Evolutionary conservation across 2,888 invertebrate genomes (phyloP).

Genomic region (Stenodema calcarata): DNA sequence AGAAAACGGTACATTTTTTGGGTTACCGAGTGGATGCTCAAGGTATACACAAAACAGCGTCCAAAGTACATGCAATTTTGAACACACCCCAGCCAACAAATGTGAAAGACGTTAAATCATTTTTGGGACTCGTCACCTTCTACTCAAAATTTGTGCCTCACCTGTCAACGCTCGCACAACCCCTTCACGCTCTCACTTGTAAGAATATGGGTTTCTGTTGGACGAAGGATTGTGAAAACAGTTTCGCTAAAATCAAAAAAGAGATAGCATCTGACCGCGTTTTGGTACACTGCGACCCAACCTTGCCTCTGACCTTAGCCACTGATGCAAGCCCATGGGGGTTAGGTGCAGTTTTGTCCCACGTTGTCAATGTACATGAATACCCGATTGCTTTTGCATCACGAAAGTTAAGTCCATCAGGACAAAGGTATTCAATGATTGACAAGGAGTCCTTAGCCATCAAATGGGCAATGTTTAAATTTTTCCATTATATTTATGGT

Average conservation of each 20-base stretch:
- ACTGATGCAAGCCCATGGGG: constrained; percentile 13
- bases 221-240: not conserved
- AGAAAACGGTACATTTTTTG: not conserved
- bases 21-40: not conserved
- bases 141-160: not conserved
- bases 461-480: not conserved
- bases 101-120: not conserved
- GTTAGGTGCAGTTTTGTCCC: not conserved
- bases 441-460: not conserved
- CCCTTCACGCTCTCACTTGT: not conserved
- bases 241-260: not conserved
- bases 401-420: not conserved
- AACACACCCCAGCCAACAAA: not conserved
- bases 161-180: not conserved
- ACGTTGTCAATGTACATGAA: not conserved
- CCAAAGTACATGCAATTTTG: not conserved
- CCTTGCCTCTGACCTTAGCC: not conserved
- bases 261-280: constrained; percentile 7
- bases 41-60: not conserved
- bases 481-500: not conserved
- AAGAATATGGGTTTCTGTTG: not conserved
- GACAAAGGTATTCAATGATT: not conserved
- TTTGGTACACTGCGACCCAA: not conserved
- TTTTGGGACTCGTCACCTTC: not conserved
- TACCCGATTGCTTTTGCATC: not conserved